Evolutionary conservation across 2,888 invertebrate genomes (phyloP).

Genomic region (Diaphora mendica): DNA sequence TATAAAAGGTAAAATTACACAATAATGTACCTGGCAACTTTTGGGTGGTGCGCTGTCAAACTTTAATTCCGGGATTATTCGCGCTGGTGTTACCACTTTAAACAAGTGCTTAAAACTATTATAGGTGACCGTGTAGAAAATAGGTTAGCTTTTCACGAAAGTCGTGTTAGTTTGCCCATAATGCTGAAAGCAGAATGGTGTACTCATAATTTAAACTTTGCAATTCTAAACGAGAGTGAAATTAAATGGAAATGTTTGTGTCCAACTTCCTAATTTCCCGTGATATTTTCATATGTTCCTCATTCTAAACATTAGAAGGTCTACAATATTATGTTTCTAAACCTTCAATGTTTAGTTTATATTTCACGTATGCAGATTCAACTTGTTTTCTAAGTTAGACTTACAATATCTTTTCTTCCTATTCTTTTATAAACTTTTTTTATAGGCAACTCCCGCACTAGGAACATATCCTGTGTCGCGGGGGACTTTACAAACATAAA

Average conservation of each 20-base stretch:
- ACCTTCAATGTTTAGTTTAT: background rate
- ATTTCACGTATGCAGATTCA: background rate
- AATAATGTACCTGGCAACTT: constrained; percentile 23
- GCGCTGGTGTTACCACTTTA: constrained; percentile 20
- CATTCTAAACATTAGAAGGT: background rate
- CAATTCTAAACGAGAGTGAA: background rate
- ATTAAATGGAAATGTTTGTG: background rate
- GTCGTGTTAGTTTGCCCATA: background rate
- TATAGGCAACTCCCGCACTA: too few relatives aligned
- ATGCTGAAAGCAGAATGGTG: background rate
- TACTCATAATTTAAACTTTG: background rate
- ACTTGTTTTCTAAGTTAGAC: too few relatives aligned
- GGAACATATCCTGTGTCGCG: too few relatives aligned
- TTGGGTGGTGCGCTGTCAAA: constrained; percentile 12
- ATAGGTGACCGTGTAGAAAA: constrained; percentile 9
- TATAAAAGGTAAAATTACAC: background rate
- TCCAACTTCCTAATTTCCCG: background rate
- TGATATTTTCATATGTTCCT: background rate
- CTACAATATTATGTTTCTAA: background rate
- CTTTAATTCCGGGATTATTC: constrained; percentile 23
- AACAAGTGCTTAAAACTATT: constrained; percentile 9
- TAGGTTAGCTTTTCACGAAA: background rate
- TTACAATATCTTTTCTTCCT: too few relatives aligned
- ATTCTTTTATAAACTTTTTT: too few relatives aligned
- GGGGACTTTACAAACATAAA: too few relatives aligned